Percentiles rank a stretch among this genome's conserved stretches.
phyloP scores from a whole-genome alignment of 2,888 invertebrate species.

The Argyra leucocephala region DNA sequence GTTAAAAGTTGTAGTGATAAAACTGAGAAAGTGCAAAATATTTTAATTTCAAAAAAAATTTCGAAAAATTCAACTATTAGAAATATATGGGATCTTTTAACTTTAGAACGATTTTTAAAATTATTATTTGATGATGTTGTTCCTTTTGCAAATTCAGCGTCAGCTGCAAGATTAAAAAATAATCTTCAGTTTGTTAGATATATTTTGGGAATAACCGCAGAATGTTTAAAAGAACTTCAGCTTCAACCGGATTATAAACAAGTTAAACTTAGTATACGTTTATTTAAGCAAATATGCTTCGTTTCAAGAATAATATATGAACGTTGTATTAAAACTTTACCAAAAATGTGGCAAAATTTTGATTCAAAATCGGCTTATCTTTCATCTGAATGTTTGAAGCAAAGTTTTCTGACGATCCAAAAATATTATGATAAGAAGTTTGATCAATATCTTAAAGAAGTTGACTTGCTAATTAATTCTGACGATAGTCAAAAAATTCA shows the following conservation, averaged over 20 bases:
- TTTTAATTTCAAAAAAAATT: neutral
- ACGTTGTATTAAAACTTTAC: constrained; percentile 44
- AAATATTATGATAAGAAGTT: constrained; percentile 35
- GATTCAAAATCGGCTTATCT: constrained; percentile 46
- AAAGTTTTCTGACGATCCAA: constrained; percentile 35
- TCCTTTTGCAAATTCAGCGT: constrained; percentile 45
- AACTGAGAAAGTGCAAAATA: constrained; percentile 27
- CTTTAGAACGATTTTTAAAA: constrained; percentile 34
- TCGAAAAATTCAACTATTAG: constrained; percentile 30
- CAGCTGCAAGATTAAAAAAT: constrained; percentile 44
- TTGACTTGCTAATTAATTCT: constrained; percentile 25
- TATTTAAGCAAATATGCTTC: constrained; percentile 33
- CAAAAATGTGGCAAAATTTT: constrained; percentile 44
- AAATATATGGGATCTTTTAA: constrained; percentile 38
- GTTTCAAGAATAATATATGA: constrained; percentile 39
- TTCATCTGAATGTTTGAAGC: constrained; percentile 49
- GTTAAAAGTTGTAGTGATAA: constrained; percentile 23
- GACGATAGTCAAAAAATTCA: constrained; percentile 22
- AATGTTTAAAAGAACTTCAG: constrained; percentile 32
- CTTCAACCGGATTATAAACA: constrained; percentile 37
- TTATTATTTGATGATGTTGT: constrained; percentile 41
- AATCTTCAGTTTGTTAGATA: constrained; percentile 50
- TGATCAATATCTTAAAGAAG: constrained; percentile 33
- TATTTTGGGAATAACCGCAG: constrained; percentile 40
- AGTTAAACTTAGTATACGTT: constrained; percentile 34